These are phyloP conservation scores for Aradus depressus DNA, from an alignment of 2,888 invertebrate species.

Conservation along the genomic window DNA sequence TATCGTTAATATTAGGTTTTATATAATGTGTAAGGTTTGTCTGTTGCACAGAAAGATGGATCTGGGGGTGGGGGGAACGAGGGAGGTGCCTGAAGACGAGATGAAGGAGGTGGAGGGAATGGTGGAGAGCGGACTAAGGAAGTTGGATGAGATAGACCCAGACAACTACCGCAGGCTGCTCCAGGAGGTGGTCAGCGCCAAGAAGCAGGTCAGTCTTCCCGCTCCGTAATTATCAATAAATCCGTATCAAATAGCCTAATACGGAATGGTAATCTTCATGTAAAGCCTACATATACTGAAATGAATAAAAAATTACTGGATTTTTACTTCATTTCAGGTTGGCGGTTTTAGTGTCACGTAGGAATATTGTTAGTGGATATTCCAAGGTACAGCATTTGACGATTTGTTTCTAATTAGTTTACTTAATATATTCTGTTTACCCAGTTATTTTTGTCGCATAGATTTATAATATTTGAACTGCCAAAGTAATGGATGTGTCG, in stretches of 20 bases:
- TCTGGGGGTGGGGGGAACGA: conserved; percentile 29
- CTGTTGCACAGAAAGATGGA: conserved; percentile 20
- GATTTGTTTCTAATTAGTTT: too few species aligned
- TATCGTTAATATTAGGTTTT: background rate
- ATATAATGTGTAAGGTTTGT: conserved; percentile 3
- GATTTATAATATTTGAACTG: background rate
- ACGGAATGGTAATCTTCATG: too few species aligned
- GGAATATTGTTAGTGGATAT: too few species aligned
- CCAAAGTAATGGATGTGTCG: background rate
- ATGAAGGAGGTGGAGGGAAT: conserved; percentile 35
- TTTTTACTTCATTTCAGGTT: too few species aligned
- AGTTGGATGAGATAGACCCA: conserved; percentile 42
- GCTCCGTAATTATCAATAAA: background rate
- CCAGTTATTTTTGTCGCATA: background rate
- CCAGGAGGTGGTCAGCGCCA: conserved; percentile 39
- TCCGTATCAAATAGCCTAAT: too few species aligned
- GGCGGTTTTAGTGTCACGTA: too few species aligned
- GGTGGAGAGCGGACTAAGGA: conserved; percentile 40
- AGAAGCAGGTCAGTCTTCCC: conserved; percentile 32
- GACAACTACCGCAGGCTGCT: conserved; percentile 41
- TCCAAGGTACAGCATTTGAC: too few species aligned
- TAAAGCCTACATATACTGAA: too few species aligned
- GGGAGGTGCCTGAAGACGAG: conserved; percentile 28
- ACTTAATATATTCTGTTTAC: background rate
- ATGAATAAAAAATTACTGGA: too few species aligned